phyloP scores from a whole-genome alignment of 2,797 vertebrate genomes.

The Chaetophractus vellerosus region DNA sequence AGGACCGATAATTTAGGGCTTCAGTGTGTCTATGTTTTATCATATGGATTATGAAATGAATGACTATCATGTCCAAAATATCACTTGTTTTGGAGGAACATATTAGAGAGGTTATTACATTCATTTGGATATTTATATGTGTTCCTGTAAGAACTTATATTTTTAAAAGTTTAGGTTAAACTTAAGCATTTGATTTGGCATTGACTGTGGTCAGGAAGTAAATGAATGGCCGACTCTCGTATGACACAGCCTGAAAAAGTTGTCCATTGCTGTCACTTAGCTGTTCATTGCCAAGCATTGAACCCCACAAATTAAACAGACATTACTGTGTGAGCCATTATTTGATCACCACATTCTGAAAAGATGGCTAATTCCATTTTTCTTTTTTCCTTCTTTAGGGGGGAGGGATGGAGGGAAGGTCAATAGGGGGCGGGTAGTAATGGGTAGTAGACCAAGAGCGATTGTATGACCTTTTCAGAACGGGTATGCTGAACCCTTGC shows the following conservation, averaged over 20 bases:
- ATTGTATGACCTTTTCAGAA: constrained; percentile 96
- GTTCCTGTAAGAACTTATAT: constrained; percentile 75
- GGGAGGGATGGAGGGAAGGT: constrained; percentile 82
- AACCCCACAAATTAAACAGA: constrained; percentile 91
- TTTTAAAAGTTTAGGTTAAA: constrained; percentile 64
- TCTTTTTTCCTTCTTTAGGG: constrained; percentile 78
- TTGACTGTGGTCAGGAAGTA: constrained; percentile 76
- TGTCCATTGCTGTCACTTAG: constrained; percentile 88
- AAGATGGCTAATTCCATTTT: constrained; percentile 91
- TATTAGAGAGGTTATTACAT: background rate
- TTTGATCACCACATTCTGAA: constrained; percentile 91
- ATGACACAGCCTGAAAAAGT: constrained; percentile 86
- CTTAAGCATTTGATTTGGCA: constrained; percentile 79
- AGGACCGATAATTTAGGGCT: constrained; percentile 62
- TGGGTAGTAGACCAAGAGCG: constrained; percentile 93
- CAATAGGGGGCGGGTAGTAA: constrained; percentile 90
- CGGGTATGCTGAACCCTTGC: constrained; percentile 94
- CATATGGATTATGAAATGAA: constrained; percentile 59
- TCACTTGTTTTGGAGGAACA: constrained; percentile 27
- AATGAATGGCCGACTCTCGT: constrained; percentile 84
- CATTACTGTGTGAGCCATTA: constrained; percentile 93
- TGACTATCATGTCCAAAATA: constrained; percentile 69
- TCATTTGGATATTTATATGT: constrained; percentile 21
- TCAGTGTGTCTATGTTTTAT: constrained; percentile 73
- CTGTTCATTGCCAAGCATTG: constrained; percentile 85